A percentile compares a stretch with the other conserved stretches of the same genome.
These are phyloP conservation scores for Caenorhabditis remanei DNA, from an alignment of 1,140 invertebrate species.

Conservation along the genomic window DNA sequence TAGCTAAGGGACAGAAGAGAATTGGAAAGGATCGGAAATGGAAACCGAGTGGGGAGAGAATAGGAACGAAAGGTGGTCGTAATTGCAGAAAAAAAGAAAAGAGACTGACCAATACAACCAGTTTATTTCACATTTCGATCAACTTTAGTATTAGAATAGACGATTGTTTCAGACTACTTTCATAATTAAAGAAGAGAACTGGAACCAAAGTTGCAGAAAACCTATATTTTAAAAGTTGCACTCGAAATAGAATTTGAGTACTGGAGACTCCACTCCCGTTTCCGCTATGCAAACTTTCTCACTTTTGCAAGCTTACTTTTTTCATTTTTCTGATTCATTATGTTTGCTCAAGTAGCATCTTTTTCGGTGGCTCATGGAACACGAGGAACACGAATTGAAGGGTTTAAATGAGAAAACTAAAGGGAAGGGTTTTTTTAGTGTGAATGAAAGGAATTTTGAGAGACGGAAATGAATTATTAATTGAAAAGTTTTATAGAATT, in stretches of 20 bases:
- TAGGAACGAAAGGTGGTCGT: neutral
- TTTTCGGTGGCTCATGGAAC: constrained; percentile 5
- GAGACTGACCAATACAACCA: neutral
- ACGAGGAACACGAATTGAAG: neutral
- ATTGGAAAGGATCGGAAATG: neutral
- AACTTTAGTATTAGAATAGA: neutral
- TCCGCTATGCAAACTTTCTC: constrained; percentile 32
- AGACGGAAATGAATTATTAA: no score
- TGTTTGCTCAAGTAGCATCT: constrained; percentile 50
- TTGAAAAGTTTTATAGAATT: no score
- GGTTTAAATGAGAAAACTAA: no score
- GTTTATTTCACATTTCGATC: constrained; percentile 5
- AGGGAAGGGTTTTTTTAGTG: neutral
- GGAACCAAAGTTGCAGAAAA: no score
- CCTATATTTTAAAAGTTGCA: no score
- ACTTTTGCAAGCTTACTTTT: constrained; percentile 24
- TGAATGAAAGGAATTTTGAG: neutral
- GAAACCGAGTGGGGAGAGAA: neutral
- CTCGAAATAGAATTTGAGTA: neutral
- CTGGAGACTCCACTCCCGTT: neutral
- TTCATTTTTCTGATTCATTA: constrained; percentile 18
- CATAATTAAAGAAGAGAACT: no score
- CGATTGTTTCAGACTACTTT: neutral
- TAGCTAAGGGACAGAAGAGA: no score
- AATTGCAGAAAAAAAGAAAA: constrained; percentile 35